phyloP scores from a whole-genome alignment of 1,140 invertebrate genomes.

The Procambarus clarkii region DNA sequence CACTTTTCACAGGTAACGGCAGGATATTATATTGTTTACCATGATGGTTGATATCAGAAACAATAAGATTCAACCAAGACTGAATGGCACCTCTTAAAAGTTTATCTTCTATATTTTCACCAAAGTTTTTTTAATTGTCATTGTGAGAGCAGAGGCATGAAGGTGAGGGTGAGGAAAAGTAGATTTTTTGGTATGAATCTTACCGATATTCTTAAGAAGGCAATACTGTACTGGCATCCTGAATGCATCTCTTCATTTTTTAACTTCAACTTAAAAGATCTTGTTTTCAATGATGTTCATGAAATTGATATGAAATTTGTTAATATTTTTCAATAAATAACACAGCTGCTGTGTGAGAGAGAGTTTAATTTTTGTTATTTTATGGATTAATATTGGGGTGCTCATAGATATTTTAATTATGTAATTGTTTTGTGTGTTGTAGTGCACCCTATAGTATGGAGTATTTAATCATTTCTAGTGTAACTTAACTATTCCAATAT shows the following conservation, averaged over 20 bases:
- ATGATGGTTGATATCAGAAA: not conserved
- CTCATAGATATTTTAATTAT: not conserved
- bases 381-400: not conserved
- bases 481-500: not conserved
- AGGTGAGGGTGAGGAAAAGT: slow-evolving; percentile 6
- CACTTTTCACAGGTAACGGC: not conserved
- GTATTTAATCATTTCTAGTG: not conserved
- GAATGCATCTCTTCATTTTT: slow-evolving; percentile 10
- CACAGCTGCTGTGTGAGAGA: not conserved
- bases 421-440: not conserved
- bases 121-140: not conserved
- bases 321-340: not conserved
- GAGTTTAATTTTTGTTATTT: not conserved
- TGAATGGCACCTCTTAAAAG: no score
- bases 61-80: no score
- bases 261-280: not conserved
- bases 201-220: slow-evolving; percentile 3
- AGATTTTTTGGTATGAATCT: not conserved
- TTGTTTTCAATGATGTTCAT: not conserved
- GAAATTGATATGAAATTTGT: not conserved
- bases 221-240: slow-evolving; percentile 14
- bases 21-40: not conserved
- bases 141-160: slow-evolving; percentile 18
- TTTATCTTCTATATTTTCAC: no score
- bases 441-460: not conserved